Percentiles rank a stretch among this genome's conserved stretches.
phyloP scores from a whole-genome alignment of 2,888 invertebrate species.

The Axea sp. region DNA sequence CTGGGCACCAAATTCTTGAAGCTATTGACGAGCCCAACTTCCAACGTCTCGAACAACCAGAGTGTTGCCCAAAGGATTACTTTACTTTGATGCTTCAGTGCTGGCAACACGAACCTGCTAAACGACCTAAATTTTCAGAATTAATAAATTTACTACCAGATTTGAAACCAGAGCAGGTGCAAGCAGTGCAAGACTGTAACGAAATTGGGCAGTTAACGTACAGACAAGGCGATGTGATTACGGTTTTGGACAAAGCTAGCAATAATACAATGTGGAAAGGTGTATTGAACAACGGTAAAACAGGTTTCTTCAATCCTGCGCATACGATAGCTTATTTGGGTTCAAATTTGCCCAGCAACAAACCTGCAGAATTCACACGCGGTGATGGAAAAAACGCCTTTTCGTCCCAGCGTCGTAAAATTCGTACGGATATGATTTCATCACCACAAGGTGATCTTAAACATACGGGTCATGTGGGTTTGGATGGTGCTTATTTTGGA shows the following conservation, averaged over 20 bases:
- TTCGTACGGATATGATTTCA: constrained; percentile 96
- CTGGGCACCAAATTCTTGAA: constrained; percentile 95
- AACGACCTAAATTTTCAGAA: constrained; percentile 94
- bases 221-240: constrained; percentile 93
- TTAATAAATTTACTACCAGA: constrained; percentile 89
- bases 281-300: constrained; percentile 91
- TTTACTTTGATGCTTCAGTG: constrained; percentile 96
- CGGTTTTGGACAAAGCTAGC: constrained; percentile 90
- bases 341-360: constrained; percentile 85
- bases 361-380: constrained; percentile 80
- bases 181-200: constrained; percentile 84
- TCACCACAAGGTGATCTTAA: constrained; percentile 97
- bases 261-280: constrained; percentile 90
- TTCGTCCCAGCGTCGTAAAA: constrained; percentile 81
- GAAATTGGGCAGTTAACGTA: constrained; percentile 87
- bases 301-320: constrained; percentile 94
- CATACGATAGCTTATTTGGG: constrained; percentile 93
- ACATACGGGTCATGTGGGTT: constrained; percentile 97
- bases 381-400: constrained; percentile 84
- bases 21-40: constrained; percentile 96
- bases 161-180: constrained; percentile 95
- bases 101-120: constrained; percentile 95
- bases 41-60: constrained; percentile 94
- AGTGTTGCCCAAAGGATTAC: constrained; percentile 96
- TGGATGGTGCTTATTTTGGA: constrained; percentile 98